phyloP scores from a whole-genome alignment of 2,888 invertebrate genomes.

The Zygogramma bicolorata region DNA sequence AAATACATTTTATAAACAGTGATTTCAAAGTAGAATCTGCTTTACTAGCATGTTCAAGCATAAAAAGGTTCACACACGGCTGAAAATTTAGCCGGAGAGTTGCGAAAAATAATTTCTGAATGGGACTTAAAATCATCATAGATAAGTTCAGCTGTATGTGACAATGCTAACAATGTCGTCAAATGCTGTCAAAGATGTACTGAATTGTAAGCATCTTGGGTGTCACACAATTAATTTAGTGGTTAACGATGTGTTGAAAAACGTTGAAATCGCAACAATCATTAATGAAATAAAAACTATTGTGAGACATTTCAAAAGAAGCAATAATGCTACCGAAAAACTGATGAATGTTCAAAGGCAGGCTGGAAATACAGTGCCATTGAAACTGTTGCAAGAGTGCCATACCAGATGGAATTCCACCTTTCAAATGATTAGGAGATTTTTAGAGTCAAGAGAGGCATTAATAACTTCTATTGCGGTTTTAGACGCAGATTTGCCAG shows the following conservation, averaged over 20 bases:
- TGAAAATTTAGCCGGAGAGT: slow-evolving; percentile 47
- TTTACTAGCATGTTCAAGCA: slow-evolving; percentile 45
- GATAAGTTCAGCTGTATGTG: no score
- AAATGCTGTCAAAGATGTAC: background rate
- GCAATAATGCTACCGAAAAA: background rate
- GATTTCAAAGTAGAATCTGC: slow-evolving; percentile 49
- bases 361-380: background rate
- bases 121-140: slow-evolving; percentile 42
- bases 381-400: background rate
- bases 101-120: slow-evolving; percentile 45
- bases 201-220: background rate
- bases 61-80: slow-evolving; percentile 47
- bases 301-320: background rate
- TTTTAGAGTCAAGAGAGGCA: background rate
- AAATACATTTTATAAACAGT: slow-evolving; percentile 17
- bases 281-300: background rate
- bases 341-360: background rate
- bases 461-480: background rate
- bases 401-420: background rate
- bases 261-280: background rate
- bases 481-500: background rate
- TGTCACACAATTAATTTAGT: background rate
- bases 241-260: background rate
- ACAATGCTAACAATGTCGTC: no score
- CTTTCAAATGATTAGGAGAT: background rate